Evolutionary conservation across 1,140 invertebrate genomes (phyloP), one percentile per base, ranked within the genome.

Genomic region (Helicoverpa armigera): DNA sequence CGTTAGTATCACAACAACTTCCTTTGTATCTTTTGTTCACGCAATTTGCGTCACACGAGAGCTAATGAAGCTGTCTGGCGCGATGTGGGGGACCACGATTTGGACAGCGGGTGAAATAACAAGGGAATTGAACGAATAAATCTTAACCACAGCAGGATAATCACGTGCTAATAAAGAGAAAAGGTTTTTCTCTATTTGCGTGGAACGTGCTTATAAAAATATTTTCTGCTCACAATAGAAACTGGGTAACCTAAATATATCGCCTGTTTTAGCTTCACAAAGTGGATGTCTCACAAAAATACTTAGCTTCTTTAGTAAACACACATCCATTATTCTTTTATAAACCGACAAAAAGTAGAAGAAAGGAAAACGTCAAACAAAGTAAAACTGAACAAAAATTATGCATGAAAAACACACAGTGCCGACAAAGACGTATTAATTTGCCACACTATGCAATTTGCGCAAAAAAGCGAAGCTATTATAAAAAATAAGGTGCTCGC

Each of bases 1-100:
- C 87, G 86, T 89, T 88, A 89, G 83, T 90, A 88, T 88, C 88
- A 85, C 73, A 81, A 86, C 86, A 85, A 81, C 84, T 89, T 90
- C 89, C 87, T 86, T 84, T 84, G 75, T 77, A 85, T 89, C 83
- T 88, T 89, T 89, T 89, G 90, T 90, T 88, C 83, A 67, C 76
- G 76, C 77, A 82, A 79, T 80, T 70, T 73, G 60, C 76, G 65
- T 79, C 76, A 70, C 76, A 65, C 65, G 76, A 54, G 76, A 65
- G 76, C 76, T 70, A 79, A 79, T 79, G 76, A 79, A 79, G 76
- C 76, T 70, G 76, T 79, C 76, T 79, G 76, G 63, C 53, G 65
- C 63, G 60, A 31, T 74, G 54, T 43, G 72, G 54, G 72, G 72
- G 72, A 58, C 53, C 72, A 13, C 29, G 50, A 29, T 72, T 72